These are phyloP conservation scores for Cryptosula pallasiana DNA, from an alignment of 2,888 invertebrate species.

Conservation along the genomic window DNA sequence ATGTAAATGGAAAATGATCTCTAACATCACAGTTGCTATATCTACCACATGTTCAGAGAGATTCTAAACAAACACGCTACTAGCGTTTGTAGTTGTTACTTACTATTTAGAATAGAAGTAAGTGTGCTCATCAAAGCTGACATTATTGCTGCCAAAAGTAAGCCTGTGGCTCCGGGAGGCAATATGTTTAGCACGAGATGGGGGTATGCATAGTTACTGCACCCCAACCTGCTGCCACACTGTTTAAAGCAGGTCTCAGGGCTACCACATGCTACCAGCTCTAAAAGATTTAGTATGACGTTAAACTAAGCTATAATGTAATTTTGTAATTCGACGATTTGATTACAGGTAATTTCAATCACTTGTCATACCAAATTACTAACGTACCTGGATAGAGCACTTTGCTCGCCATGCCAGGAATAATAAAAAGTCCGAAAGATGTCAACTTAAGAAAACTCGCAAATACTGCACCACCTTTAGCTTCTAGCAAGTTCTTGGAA, in stretches of 20 bases:
- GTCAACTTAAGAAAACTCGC: conserved; percentile 33
- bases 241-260: conserved; percentile 29
- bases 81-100: too few relatives aligned
- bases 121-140: conserved; percentile 56
- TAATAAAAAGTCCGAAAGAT: conserved; percentile 32
- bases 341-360: too few relatives aligned
- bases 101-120: conserved; percentile 56
- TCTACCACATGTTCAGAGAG: too few relatives aligned
- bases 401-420: conserved; percentile 33
- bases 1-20: too few relatives aligned
- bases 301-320: too few relatives aligned
- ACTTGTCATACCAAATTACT: too few relatives aligned
- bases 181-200: conserved; percentile 29
- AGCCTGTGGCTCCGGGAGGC: not conserved
- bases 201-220: conserved; percentile 33
- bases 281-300: too few relatives aligned
- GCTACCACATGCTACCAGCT: conserved; percentile 30
- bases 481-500: conserved; percentile 32
- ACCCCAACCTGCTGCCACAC: conserved; percentile 30
- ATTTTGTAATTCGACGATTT: too few relatives aligned
- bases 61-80: too few relatives aligned
- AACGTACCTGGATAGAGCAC: conserved; percentile 31
- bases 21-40: too few relatives aligned
- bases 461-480: conserved; percentile 31
- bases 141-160: conserved; percentile 54